Percentiles rank a stretch among this genome's conserved stretches.
Evolutionary conservation across 2,113 vertebrate species (phyloP).

Genomic region (Sturnus vulgaris): DNA sequence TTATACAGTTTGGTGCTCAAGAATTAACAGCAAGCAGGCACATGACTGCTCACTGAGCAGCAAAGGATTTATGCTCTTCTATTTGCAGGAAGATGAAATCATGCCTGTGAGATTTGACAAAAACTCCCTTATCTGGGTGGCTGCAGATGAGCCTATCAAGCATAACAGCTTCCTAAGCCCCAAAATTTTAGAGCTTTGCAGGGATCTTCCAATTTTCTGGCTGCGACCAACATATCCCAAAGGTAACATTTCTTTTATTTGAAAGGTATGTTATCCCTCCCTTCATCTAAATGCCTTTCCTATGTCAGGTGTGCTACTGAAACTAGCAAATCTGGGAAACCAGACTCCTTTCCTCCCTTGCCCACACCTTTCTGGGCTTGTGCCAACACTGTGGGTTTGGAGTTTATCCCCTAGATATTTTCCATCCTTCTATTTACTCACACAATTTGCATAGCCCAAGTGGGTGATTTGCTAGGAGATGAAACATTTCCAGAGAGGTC

Average conservation of each 20-base stretch:
- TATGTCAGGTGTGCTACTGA: background rate
- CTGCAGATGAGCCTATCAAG: constrained; percentile 84
- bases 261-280: background rate
- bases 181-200: constrained; percentile 87
- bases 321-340: background rate
- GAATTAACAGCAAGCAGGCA: constrained; percentile 10
- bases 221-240: constrained; percentile 83
- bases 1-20: constrained; percentile 7
- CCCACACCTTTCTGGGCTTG: rapidly evolving
- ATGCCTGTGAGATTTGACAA: constrained; percentile 90
- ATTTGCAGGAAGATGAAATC: constrained; percentile 84
- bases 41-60: constrained; percentile 10
- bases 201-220: constrained; percentile 89
- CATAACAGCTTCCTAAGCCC: constrained; percentile 86
- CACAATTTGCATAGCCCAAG: background rate
- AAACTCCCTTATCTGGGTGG: constrained; percentile 87
- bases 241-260: constrained; percentile 74
- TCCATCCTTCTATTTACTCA: background rate
- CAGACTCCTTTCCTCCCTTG: background rate
- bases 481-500: background rate
- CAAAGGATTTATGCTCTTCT: constrained; percentile 48
- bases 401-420: background rate
- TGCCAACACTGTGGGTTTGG: background rate
- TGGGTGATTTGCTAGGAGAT: background rate
- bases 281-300: background rate